These are phyloP conservation scores for Sebastes iracundus DNA, from an alignment of 2,797 vertebrate genomes.

Conservation along the genomic window DNA sequence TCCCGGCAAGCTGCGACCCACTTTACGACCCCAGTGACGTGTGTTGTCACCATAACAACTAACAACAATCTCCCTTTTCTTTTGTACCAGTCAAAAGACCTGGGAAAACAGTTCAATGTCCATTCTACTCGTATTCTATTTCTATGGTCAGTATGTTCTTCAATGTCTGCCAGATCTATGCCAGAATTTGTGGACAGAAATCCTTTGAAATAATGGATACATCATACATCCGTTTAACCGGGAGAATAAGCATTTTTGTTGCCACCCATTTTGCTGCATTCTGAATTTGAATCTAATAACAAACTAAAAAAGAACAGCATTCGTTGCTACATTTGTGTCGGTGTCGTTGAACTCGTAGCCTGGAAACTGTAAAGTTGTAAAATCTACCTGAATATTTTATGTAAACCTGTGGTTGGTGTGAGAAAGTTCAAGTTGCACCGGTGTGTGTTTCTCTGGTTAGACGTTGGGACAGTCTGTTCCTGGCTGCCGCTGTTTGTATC, in stretches of 20 bases:
- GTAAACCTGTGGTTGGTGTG: constrained; percentile 35
- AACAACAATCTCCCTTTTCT: too few relatives aligned
- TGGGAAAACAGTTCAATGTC: too few relatives aligned
- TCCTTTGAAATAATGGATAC: background rate
- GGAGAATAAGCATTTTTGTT: background rate
- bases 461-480: constrained; percentile 38
- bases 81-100: too few relatives aligned
- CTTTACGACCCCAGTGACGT: too few relatives aligned
- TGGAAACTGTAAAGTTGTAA: constrained; percentile 2
- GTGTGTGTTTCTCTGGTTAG: constrained; percentile 42
- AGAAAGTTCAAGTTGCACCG: constrained; percentile 46
- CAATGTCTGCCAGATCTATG: background rate
- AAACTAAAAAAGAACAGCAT: background rate
- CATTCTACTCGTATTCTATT: too few relatives aligned
- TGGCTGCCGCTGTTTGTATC: constrained; percentile 40
- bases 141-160: background rate
- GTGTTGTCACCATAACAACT: too few relatives aligned
- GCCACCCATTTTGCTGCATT: background rate
- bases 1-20: too few relatives aligned
- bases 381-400: constrained; percentile 54
- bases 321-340: background rate
- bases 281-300: background rate
- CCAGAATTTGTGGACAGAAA: background rate
- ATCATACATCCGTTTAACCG: background rate
- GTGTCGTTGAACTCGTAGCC: background rate